Conservation (phyloP, 1,140 invertebrate species). For the Parasteatoda tepidariorum region DNA sequence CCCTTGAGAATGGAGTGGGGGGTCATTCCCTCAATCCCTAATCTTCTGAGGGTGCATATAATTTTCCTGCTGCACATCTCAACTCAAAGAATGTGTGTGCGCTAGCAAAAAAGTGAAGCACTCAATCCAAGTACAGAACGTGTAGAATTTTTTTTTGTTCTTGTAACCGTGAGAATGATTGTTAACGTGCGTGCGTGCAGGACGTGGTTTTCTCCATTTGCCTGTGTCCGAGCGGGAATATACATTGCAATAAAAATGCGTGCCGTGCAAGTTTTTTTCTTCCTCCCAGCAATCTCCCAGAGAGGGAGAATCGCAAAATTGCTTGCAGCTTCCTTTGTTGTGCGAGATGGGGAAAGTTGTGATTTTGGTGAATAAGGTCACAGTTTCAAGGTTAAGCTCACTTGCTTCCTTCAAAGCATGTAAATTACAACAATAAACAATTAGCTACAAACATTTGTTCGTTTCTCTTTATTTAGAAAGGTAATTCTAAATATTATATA, state of each 20-base stretch:
- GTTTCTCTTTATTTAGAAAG: no score
- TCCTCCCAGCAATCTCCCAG: no score
- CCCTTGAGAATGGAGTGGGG: neutral
- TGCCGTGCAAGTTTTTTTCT: no score
- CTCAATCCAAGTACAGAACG: neutral
- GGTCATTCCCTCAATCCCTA: neutral
- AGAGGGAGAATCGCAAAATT: no score
- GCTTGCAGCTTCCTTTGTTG: no score
- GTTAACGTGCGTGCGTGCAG: neutral
- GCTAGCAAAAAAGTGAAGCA: neutral
- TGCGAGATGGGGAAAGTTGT: no score
- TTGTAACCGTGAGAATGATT: neutral
- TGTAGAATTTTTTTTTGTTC: neutral
- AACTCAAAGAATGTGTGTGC: neutral
- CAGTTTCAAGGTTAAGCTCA: no score
- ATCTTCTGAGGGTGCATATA: neutral
- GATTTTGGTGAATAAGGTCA: no score
- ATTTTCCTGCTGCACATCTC: neutral
- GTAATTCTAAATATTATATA: no score
- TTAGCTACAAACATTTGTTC: no score
- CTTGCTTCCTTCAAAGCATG: no score
- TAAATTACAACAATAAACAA: no score
- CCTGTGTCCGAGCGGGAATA: neutral
- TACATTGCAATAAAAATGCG: neutral
- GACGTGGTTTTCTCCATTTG: neutral